A percentile compares a stretch with the other conserved stretches of the same genome.
These are phyloP conservation scores for Sebastes baramenuke DNA, from an alignment of 2,797 vertebrate species.

Conservation along the genomic window DNA sequence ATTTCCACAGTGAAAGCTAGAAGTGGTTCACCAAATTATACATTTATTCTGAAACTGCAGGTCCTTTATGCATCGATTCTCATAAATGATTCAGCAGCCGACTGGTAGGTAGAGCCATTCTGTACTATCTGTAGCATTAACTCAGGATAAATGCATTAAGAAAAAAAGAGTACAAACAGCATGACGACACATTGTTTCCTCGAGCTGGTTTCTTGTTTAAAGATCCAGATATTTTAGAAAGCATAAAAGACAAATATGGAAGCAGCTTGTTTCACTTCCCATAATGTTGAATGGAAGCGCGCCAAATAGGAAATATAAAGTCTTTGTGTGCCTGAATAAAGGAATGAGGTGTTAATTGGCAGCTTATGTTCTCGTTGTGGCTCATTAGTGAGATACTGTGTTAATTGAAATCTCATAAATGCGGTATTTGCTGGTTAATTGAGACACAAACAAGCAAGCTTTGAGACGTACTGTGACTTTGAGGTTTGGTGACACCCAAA, in stretches of 20 bases:
- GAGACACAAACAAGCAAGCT: conserved; percentile 43
- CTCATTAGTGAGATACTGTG: conserved; percentile 71
- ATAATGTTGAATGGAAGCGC: conserved; percentile 26
- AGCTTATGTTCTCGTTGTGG: conserved; percentile 69
- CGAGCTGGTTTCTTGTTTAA: conserved; percentile 12
- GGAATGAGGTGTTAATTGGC: conserved; percentile 66
- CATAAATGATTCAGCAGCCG: conserved; percentile 63
- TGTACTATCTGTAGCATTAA: conserved; percentile 40
- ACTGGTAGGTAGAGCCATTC: conserved; percentile 12
- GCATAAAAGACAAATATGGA: conserved; percentile 8
- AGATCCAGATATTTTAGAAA: conserved; percentile 25
- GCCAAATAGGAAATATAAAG: conserved; percentile 59
- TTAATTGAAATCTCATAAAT: conserved; percentile 69
- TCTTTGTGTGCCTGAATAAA: conserved; percentile 59
- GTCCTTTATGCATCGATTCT: conserved; percentile 32
- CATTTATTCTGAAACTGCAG: conserved; percentile 45
- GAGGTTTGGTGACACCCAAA: conserved; percentile 8
- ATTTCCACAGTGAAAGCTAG: conserved; percentile 7
- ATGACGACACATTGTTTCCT: conserved; percentile 22
- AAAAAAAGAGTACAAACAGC: conserved; percentile 1
- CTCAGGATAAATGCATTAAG: conserved; percentile 28
- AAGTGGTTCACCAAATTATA: conserved; percentile 47
- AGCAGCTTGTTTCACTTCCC: conserved; percentile 15
- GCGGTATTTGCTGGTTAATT: conserved; percentile 53
- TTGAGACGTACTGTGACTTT: conserved; percentile 19